Conservation (phyloP, 2,888 invertebrate genomes). For the Venusia cambrica region DNA sequence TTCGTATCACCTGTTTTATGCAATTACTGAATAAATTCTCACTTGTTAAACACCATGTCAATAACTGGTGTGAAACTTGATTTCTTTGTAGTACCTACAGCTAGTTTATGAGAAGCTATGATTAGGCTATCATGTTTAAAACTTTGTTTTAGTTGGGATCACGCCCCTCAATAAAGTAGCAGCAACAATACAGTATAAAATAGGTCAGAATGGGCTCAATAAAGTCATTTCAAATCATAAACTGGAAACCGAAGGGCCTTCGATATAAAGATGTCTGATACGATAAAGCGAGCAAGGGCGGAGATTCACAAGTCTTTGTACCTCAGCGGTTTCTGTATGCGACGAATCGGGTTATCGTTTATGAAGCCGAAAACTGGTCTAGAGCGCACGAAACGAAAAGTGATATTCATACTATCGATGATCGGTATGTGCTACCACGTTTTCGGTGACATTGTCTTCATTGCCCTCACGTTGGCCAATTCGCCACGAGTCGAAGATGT, state of each 20-base stretch:
- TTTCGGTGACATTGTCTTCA: slow-evolving; percentile 65
- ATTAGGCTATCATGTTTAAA: slow-evolving; percentile 24
- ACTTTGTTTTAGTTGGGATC: slow-evolving; percentile 29
- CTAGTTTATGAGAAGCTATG: slow-evolving; percentile 23
- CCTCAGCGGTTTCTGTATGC: slow-evolving; percentile 58
- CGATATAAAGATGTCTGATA: slow-evolving; percentile 45
- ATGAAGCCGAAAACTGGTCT: slow-evolving; percentile 39
- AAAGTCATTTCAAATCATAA: slow-evolving; percentile 7
- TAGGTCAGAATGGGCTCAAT: slow-evolving; percentile 6
- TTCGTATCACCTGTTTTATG: slow-evolving; percentile 26
- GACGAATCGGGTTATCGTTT: slow-evolving; percentile 60
- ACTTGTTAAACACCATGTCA: slow-evolving; percentile 21
- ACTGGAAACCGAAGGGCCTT: slow-evolving; percentile 4
- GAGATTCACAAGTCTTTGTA: slow-evolving; percentile 61
- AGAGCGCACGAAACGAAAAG: slow-evolving; percentile 47
- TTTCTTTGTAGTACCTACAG: slow-evolving; percentile 15
- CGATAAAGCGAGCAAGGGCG: slow-evolving; percentile 47
- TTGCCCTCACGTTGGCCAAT: slow-evolving; percentile 60
- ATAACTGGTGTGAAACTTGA: slow-evolving; percentile 18
- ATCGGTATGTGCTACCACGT: slow-evolving; percentile 64
- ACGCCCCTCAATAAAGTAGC: slow-evolving; percentile 42
- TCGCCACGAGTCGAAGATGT: slow-evolving; percentile 70
- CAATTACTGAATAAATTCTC: slow-evolving; percentile 24
- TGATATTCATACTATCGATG: slow-evolving; percentile 53
- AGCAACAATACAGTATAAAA: too few relatives aligned